Conservation (phyloP, 2,113 vertebrate genomes). For the Anolis sagrei region DNA sequence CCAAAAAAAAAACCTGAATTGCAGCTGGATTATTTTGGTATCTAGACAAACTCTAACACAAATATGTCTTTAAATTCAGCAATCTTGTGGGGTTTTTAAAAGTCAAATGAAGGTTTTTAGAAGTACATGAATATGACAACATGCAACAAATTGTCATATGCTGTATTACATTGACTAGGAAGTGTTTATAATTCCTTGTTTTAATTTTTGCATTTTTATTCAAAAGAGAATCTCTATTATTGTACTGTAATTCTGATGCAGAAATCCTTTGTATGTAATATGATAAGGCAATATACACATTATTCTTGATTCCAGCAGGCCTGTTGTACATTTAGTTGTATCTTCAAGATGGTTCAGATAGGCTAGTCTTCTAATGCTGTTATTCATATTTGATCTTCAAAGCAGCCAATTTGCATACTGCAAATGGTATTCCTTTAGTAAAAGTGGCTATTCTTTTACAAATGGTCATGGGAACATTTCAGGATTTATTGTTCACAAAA, state of each 20-base stretch:
- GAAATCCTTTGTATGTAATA: slow-evolving; percentile 21
- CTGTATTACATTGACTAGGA: background rate
- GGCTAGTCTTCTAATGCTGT: slow-evolving; percentile 27
- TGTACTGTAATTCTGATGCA: slow-evolving; percentile 38
- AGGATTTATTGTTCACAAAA: slow-evolving; percentile 67
- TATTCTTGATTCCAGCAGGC: slow-evolving; percentile 61
- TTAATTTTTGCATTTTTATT: slow-evolving; percentile 14
- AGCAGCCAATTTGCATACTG: slow-evolving; percentile 68
- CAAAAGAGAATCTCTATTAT: slow-evolving; percentile 48
- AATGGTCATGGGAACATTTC: slow-evolving; percentile 27
- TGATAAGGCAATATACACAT: slow-evolving; percentile 58
- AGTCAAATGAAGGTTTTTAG: background rate
- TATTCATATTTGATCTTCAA: slow-evolving; percentile 66
- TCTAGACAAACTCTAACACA: too few species aligned
- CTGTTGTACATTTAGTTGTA: slow-evolving; percentile 69
- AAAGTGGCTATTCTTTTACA: slow-evolving; percentile 63
- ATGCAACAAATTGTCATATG: background rate
- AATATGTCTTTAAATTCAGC: too few species aligned
- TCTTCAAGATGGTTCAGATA: background rate
- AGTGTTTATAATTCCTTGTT: slow-evolving; percentile 27
- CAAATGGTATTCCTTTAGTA: slow-evolving; percentile 62
- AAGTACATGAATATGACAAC: background rate
- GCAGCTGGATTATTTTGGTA: too few species aligned
- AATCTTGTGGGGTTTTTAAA: background rate
- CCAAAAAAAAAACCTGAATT: too few species aligned